Evolutionary conservation across 2,797 vertebrate species (phyloP).

Genomic region (Eleutherodactylus coqui): DNA sequence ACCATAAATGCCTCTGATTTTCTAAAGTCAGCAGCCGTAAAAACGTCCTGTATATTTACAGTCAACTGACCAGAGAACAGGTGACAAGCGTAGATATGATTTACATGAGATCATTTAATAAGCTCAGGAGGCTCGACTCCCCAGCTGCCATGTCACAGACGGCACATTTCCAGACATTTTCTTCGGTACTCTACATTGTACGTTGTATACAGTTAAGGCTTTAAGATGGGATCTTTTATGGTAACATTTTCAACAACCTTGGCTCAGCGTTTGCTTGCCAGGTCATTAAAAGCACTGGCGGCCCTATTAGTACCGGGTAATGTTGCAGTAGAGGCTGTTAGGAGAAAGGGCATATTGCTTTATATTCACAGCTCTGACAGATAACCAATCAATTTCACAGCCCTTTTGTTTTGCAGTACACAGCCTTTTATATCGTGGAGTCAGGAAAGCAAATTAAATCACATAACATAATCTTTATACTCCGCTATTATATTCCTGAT

Average conservation of each 20-base stretch:
- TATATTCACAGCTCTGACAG: constrained; percentile 50
- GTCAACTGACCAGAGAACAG: constrained; percentile 55
- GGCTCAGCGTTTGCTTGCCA: constrained; percentile 24
- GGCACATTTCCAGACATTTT: constrained; percentile 52
- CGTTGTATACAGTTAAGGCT: constrained; percentile 28
- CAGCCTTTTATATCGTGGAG: constrained; percentile 43
- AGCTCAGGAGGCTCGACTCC: constrained; percentile 31
- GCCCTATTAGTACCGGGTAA: constrained; percentile 49
- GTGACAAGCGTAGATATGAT: constrained; percentile 43
- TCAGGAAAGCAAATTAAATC: constrained; percentile 53
- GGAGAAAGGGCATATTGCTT: constrained; percentile 51
- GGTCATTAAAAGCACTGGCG: constrained; percentile 33
- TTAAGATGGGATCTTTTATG: constrained; percentile 48
- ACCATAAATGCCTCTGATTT: constrained; percentile 19
- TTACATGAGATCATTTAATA: constrained; percentile 45
- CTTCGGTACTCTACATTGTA: constrained; percentile 15
- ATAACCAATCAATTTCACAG: constrained; percentile 58
- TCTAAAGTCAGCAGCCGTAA: constrained; percentile 43
- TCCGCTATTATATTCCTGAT: constrained; percentile 44
- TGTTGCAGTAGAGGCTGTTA: constrained; percentile 46
- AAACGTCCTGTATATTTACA: constrained; percentile 57
- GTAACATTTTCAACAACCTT: constrained; percentile 44
- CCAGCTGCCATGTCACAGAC: constrained; percentile 52
- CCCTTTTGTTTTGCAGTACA: constrained; percentile 53
- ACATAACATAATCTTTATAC: constrained; percentile 48